Percentiles rank a stretch among this genome's conserved stretches.
Conservation (phyloP, 2,888 invertebrate species). For the Pristionchus mayeri region DNA sequence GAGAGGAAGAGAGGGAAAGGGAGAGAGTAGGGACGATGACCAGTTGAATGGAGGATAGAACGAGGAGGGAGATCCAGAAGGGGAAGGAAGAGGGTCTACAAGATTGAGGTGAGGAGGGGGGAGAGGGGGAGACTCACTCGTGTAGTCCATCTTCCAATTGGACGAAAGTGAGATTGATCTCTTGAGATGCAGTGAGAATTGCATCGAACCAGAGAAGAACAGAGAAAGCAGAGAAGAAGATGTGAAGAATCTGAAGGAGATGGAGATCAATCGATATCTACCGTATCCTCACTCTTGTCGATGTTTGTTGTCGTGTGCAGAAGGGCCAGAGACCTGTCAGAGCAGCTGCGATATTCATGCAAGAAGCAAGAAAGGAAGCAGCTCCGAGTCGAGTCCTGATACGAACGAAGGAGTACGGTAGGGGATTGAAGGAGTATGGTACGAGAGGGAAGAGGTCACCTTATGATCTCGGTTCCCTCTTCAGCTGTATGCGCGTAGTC, state of each 20-base stretch:
- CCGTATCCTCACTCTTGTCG: slow-evolving; percentile 25
- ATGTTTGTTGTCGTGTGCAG: slow-evolving; percentile 1
- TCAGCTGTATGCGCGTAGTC: slow-evolving; percentile 37
- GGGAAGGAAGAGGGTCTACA: background rate
- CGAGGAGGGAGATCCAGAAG: slow-evolving; percentile 29
- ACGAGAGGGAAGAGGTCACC: no score
- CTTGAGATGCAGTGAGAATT: slow-evolving; percentile 14
- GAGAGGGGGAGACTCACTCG: background rate
- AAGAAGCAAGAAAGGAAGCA: slow-evolving; percentile 25
- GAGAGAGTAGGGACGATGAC: slow-evolving; percentile 13
- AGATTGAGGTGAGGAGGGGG: no score
- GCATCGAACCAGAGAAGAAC: slow-evolving; percentile 41
- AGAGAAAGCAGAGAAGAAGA: slow-evolving; percentile 4
- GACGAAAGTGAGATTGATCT: slow-evolving; percentile 29
- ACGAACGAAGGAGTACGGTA: background rate
- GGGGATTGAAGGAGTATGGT: background rate
- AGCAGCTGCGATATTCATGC: slow-evolving; percentile 19
- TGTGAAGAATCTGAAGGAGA: slow-evolving; percentile 46
- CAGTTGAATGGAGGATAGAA: slow-evolving; percentile 44
- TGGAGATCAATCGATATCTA: no score
- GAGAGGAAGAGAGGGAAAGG: background rate
- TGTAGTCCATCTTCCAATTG: slow-evolving; percentile 35
- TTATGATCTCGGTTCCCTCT: slow-evolving; percentile 45
- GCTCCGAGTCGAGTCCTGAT: slow-evolving; percentile 31
- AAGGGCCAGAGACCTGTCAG: slow-evolving; percentile 31